Conservation (phyloP, 2,797 vertebrate species). For the Propithecus deckenii region DNA sequence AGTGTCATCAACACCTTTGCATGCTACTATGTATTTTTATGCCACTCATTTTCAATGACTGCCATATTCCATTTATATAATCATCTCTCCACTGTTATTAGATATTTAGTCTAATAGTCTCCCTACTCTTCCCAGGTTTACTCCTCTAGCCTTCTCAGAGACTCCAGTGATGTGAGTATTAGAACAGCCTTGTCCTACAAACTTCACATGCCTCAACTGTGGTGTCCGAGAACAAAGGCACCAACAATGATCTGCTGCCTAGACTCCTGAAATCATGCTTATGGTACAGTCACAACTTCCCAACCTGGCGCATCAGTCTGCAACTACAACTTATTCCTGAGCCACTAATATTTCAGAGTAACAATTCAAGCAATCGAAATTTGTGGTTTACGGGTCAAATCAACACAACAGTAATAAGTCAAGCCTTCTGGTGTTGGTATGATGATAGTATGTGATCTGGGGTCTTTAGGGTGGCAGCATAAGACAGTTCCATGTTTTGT, state of each 20-base stretch:
- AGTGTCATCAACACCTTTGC: neutral
- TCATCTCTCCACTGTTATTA: neutral
- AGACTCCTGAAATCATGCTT: constrained; percentile 65
- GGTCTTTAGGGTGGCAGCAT: neutral
- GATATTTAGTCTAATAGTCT: constrained; percentile 45
- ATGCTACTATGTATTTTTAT: neutral
- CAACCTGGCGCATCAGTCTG: constrained; percentile 58
- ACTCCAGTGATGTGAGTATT: constrained; percentile 52
- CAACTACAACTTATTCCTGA: constrained; percentile 46
- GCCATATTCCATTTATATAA: neutral
- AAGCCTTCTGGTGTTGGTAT: neutral
- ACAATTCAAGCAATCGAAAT: constrained; percentile 50
- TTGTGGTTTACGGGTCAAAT: constrained; percentile 41
- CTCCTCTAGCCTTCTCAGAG: constrained; percentile 54
- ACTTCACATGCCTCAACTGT: constrained; percentile 52
- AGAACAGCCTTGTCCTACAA: constrained; percentile 57
- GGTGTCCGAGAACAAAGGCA: constrained; percentile 60
- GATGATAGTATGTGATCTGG: neutral
- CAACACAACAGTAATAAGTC: neutral
- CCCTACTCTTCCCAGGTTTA: constrained; percentile 11
- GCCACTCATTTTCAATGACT: neutral
- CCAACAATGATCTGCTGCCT: constrained; percentile 49
- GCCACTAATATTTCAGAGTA: neutral
- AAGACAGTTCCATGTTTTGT: neutral
- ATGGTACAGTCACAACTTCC: constrained; percentile 26